Conservation (phyloP, 1,140 invertebrate genomes). For the Leptinotarsa defecta region DNA sequence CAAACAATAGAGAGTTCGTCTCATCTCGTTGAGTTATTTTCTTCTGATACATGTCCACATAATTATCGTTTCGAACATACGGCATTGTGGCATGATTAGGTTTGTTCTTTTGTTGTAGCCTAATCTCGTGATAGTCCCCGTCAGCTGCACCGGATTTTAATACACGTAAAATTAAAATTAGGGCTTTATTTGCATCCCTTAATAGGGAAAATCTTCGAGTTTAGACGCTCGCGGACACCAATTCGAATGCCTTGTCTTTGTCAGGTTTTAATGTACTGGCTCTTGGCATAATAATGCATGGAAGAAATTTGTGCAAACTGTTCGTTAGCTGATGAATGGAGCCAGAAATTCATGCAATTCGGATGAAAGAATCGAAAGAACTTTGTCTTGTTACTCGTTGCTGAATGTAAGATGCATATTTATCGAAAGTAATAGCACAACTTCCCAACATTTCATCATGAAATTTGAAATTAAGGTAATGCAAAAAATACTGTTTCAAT, state of each 20-base stretch:
- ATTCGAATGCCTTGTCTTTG: conserved; percentile 27
- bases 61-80: conserved; percentile 38
- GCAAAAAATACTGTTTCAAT: no score
- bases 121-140: conserved; percentile 50
- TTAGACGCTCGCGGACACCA: conserved; percentile 20
- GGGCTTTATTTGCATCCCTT: conserved; percentile 64
- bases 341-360: no score
- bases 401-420: no score
- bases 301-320: not conserved
- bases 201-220: conserved; percentile 59
- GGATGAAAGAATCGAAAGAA: no score
- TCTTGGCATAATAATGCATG: conserved; percentile 12
- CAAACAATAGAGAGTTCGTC: not conserved
- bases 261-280: conserved; percentile 27
- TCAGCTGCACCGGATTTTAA: conserved; percentile 63
- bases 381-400: no score
- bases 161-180: conserved; percentile 67
- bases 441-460: no score
- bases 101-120: conserved; percentile 49
- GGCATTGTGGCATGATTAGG: conserved; percentile 49
- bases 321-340: not conserved
- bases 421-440: no score
- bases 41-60: conserved; percentile 27
- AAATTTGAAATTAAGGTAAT: no score
- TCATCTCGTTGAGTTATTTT: not conserved